Evolutionary conservation across 1,140 invertebrate species (phyloP), one percentile per base, ranked within the genome.

Genomic region (Anadara kagoshimensis): DNA sequence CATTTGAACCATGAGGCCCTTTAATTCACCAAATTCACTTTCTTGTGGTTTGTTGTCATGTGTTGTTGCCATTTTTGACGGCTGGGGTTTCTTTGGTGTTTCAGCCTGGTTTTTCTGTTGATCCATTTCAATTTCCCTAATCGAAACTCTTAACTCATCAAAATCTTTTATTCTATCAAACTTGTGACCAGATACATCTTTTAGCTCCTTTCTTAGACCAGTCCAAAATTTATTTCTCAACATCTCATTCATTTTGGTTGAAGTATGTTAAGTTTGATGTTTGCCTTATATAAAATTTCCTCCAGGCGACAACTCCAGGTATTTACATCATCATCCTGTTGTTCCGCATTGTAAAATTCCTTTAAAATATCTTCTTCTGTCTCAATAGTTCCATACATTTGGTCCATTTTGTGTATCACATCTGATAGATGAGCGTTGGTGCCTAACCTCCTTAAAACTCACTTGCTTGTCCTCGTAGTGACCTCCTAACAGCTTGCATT

Each of bases 221-320:
- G 36, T 57, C 16, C 26, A 56, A n/a, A 47, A 26, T 3, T 29
- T 51, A 45, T n/a, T 26, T 26, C 49, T 36, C 14, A 59, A n/a
- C 43, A 57, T 67, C 22, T 20, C 24, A 14, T 18, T 22, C 29
- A 29, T 22, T 3, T 47, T 24, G 12, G 14, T 45, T 11, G n/a
- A 14, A 10, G 5, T 5, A 10, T 20, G 2, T n/a, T 14, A 11
- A 49, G 49, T 43, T 47, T 66, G 16, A 54, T 14, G 1, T 20
- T 54, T 5, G 67, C 67, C 44, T 53, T 69, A 3, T 24, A 44
- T 7, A 62, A 5, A 16, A 69, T 47, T 36, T 62, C 67, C 29
- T 69, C 67, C 16, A 69, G 14, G 36, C 67, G 49, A 53, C 43
- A 69, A 22, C 67, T 56, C 67, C 67, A 69, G 41, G 57, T 22